Evolutionary conservation across 1,140 invertebrate species (phyloP), one percentile per base, ranked within the genome.

Genomic region (Danaus plexippus): DNA sequence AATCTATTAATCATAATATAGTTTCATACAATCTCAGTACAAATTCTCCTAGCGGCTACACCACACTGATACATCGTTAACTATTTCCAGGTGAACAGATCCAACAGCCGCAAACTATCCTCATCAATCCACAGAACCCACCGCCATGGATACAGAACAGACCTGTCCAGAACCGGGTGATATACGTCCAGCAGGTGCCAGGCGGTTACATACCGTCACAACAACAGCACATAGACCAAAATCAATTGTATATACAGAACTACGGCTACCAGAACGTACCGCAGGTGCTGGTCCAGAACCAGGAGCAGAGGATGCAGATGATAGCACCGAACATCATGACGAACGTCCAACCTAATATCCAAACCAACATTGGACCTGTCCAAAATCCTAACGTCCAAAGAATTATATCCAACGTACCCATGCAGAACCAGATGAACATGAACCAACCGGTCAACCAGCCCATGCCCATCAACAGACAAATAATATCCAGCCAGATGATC

Each of bases 71-170:
- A 32, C 22, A 32, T 32, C 4, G 7, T 32, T 32, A 32, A 32
- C 22, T 43, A 49, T 44, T 77, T 73, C 52, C 73, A 86, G 83
- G 78, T 13, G 80, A 85, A 11, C 78, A 84, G 68, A 76, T 80
- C 22, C 77, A 79, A 48, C 79, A 68, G 40, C 81, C 81, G 56
- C 80, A 84, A 57, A 80, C 78, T 0, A 69, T 80, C 47, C 65
- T 81, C 15, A 75, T 86, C 49, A 86, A 84, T 52, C 73, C 74
- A 10, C 74, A 83, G 57, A 85, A 85, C 32, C 73, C 75, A 51
- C 82, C 82, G 52, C 82, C 83, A 68, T 86, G 80, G 80, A 72
- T 75, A 40, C 78, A 85, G 54, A 83, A 84, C 73, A 69, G 73
- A 43, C 55, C 64, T 22, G 54, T 65, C 1, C 76, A 77, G 53